Evolutionary conservation across 2,113 vertebrate species (phyloP).

Genomic region (Erythrolamprus reginae): DNA sequence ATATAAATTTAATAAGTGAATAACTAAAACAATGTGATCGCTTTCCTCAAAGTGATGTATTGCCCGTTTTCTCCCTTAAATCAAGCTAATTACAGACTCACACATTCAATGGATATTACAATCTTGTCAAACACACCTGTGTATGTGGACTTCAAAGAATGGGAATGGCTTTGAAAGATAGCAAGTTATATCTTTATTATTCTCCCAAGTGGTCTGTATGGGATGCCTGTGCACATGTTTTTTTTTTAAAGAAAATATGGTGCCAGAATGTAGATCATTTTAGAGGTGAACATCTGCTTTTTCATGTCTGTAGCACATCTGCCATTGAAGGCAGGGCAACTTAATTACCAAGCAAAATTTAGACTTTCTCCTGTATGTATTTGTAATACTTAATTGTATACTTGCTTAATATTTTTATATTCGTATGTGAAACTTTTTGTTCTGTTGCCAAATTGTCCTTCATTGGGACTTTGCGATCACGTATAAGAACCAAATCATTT

Average conservation of each 20-base stretch:
- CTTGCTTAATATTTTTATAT: not conserved
- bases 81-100: conserved; percentile 51
- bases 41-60: conserved; percentile 50
- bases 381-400: not conserved
- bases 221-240: not conserved
- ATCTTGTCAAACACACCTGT: conserved; percentile 30
- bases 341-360: not conserved
- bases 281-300: not conserved
- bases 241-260: not conserved
- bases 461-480: not conserved
- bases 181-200: conserved; percentile 5
- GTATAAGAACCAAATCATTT: not conserved
- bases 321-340: not conserved
- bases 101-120: conserved; percentile 48
- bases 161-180: not conserved
- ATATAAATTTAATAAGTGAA: not conserved
- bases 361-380: not conserved
- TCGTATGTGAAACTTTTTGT: not conserved
- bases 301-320: not conserved
- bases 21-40: conserved; percentile 39
- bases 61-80: conserved; percentile 46
- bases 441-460: not conserved
- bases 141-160: conserved; percentile 20
- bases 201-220: not conserved
- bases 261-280: not conserved